Base-by-base conservation (phyloP, 2,888 invertebrate genomes). In the Oxystoma pomonae region DNA sequence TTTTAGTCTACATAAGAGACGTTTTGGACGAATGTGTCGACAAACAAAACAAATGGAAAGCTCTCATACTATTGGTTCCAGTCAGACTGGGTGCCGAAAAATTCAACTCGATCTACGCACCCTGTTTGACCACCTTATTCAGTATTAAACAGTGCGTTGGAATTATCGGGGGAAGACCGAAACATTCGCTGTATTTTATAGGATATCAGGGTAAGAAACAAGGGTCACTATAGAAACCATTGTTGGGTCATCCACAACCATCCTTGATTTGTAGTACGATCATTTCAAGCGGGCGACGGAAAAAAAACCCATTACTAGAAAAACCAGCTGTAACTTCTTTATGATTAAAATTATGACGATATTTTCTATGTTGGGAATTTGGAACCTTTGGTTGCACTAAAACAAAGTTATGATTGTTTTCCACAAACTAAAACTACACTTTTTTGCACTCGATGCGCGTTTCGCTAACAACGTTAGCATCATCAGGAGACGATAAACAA, bases 161-260 rank as follows among this genome's bases (percentile, higher is more conserved):
- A 19, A 90, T 96, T 59, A 94, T 96, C 74, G 97, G 96, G 5
- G 97, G 97, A 16, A 85, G 92, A 72, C 96, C 96, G 0, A 92
- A 92, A 76, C 96, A 96, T 83, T 94, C 96, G 16, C 82, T 96
- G 49, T 97, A 94, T 80, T 96, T 97, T 82, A 87, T 96, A 67
- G 97, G 96, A 57, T 95, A 90, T 78, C 96, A 96, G 85, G 87
- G 86, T 86, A 71, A 59, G 18, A 55, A 12, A 12, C 16, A 16
- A n/a, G n/a, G n/a, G n/a, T n/a, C n/a, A n/a, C n/a, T n/a, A n/a
- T n/a, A n/a, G n/a, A n/a, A n/a, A n/a, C n/a, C n/a, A n/a, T n/a
- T n/a, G n/a, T n/a, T n/a, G n/a, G n/a, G n/a, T n/a, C n/a, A n/a
- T n/a, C n/a, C n/a, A n/a, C n/a, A n/a, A n/a, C n/a, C n/a, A n/a